Evolutionary conservation across 2,797 vertebrate species (phyloP).

Genomic region (Babyrousa celebensis): DNA sequence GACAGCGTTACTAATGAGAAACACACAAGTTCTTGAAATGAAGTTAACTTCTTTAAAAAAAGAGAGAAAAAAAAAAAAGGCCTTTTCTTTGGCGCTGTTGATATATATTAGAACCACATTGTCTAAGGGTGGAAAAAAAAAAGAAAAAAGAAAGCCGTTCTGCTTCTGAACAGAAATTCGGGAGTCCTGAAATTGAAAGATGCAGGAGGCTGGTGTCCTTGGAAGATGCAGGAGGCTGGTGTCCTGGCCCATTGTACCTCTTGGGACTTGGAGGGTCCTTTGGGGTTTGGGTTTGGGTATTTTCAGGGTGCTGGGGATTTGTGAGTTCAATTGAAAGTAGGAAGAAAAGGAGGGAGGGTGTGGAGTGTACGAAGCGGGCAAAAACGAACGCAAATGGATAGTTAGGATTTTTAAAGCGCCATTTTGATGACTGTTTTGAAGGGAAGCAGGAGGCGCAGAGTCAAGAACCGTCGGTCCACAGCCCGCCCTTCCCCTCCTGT

Average conservation of each 20-base stretch:
- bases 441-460: background rate
- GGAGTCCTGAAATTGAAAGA: constrained; percentile 72
- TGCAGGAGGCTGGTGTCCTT: background rate
- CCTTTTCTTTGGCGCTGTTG: constrained; percentile 85
- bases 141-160: constrained; percentile 58
- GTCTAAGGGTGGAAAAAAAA: constrained; percentile 40
- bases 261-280: background rate
- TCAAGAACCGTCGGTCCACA: background rate
- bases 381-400: background rate
- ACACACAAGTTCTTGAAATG: constrained; percentile 91
- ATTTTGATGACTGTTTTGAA: background rate
- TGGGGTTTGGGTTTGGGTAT: constrained; percentile 42
- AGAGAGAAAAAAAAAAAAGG: constrained; percentile 38
- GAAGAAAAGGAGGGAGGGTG: background rate
- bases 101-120: constrained; percentile 87
- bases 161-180: constrained; percentile 82
- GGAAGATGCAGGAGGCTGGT: constrained; percentile 1
- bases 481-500: background rate
- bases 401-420: background rate
- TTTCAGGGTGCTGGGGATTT: background rate
- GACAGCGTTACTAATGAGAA: constrained; percentile 92
- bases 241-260: accelerated
- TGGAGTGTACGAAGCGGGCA: background rate
- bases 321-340: constrained; percentile 63
- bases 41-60: constrained; percentile 90